Base-by-base conservation (phyloP, 2,888 invertebrate genomes). In the Eupithecia insigniata region DNA sequence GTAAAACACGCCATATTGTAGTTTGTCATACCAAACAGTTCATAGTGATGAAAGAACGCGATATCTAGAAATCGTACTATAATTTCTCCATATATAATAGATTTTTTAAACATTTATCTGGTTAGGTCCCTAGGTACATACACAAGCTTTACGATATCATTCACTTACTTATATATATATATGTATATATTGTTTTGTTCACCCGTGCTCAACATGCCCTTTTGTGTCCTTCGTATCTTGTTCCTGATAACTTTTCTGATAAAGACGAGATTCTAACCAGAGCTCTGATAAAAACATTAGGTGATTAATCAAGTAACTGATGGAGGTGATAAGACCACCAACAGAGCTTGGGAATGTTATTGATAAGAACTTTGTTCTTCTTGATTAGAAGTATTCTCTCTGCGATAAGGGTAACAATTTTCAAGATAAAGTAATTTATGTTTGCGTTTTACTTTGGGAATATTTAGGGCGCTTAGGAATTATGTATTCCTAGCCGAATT, bases 301-400 rank as follows among this genome's bases (percentile, higher is more conserved):
- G 86, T 89, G 89, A 90, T 91, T 90, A 90, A 89, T 90, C 88
- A 88, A 85, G 83, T 81, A 80, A 86, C 83, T 82, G 85, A 87
- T 87, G 80, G 74, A 83, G 80, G 77, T 81, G 89, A 90, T 90
- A 90, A 83, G 89, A 80, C 91, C 91, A 90, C 90, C 91, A 83
- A 82, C 87, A 77, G 82, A 79, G 88, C 71, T 76, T 71, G 75
- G 74, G 76, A 75, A 81, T 80, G 79, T 72, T 71, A 22, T 62
- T 72, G 69, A 71, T 75, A 73, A 74, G 70, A 67, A 46, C 58
- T 64, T n/a, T 51, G 66, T 66, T 66, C 66, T 61, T 51, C n/a
- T 71, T 36, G 30, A 34, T 32, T 62, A 32, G 55, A 26, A 26
- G 26, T 55, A 26, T 55, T 55, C 26, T 22, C 26, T 12, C 5